Percentiles rank a stretch among this genome's conserved stretches.
phyloP scores from a whole-genome alignment of 2,888 invertebrate species.

The Pristionchus mayeri region DNA sequence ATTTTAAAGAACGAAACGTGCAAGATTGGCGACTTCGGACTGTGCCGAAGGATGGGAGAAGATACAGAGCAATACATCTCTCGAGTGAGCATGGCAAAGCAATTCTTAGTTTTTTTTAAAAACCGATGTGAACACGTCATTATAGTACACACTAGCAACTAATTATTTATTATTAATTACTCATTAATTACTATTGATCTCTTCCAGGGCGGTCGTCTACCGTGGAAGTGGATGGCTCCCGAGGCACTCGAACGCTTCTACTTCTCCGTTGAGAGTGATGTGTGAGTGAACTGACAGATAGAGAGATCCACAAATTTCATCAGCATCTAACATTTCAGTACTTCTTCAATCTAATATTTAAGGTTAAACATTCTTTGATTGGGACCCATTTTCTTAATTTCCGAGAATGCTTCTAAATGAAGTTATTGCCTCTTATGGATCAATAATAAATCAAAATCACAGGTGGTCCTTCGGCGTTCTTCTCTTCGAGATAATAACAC shows the following conservation, averaged over 20 bases:
- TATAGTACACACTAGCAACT: no score
- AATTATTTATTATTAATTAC: no score
- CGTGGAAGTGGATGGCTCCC: conserved; percentile 40
- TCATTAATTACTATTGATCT: not conserved
- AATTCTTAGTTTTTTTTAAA: no score
- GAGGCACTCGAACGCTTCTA: not conserved
- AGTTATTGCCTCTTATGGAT: no score
- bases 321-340: no score
- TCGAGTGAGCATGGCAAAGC: not conserved
- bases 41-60: not conserved
- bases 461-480: conserved; percentile 38
- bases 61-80: conserved; percentile 28
- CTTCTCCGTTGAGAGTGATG: conserved; percentile 21
- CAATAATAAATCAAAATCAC: not conserved
- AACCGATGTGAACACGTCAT: no score
- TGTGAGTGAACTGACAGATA: no score
- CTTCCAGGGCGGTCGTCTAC: conserved; percentile 20
- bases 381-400: no score
- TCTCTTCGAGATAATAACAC: conserved; percentile 37
- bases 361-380: no score
- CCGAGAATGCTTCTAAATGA: no score
- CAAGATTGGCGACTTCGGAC: conserved; percentile 39
- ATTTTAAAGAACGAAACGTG: conserved; percentile 12
- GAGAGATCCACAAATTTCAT: no score
- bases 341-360: no score